These are phyloP conservation scores for Nibea coibor DNA, from an alignment of 2,113 vertebrate species.

Conservation along the genomic window DNA sequence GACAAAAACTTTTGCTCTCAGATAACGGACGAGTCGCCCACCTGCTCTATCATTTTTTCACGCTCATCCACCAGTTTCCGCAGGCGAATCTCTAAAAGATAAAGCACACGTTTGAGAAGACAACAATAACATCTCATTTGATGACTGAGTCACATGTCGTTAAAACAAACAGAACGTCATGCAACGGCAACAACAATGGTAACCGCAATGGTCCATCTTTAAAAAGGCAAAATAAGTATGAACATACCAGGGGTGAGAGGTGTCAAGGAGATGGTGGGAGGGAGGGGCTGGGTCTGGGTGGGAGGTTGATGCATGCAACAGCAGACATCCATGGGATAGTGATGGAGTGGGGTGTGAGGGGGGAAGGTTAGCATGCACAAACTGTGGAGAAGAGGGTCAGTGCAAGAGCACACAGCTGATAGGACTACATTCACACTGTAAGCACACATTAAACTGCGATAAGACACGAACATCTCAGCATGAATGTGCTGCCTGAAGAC, in stretches of 20 bases:
- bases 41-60: conserved; percentile 94
- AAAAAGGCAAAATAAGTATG: conserved; percentile 65
- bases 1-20: no score
- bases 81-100: conserved; percentile 90
- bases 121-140: not conserved
- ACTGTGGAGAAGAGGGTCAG: conserved; percentile 82
- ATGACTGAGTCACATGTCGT: not conserved
- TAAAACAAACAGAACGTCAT: not conserved
- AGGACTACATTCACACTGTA: not conserved
- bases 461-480: not conserved
- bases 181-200: not conserved
- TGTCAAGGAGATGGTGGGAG: conserved; percentile 71
- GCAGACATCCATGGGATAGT: conserved; percentile 84
- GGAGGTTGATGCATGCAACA: conserved; percentile 89
- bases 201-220: conserved; percentile 42
- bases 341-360: conserved; percentile 54
- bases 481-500: not conserved
- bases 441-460: not conserved
- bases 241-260: conserved; percentile 87
- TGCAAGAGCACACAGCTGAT: conserved; percentile 27
- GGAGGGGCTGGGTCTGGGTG: conserved; percentile 80
- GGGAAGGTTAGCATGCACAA: conserved; percentile 88
- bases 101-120: conserved; percentile 6
- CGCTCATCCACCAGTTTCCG: conserved; percentile 94
- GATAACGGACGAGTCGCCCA: conserved; percentile 63